Conservation (phyloP, 2,113 vertebrate genomes). For the Baryphthengus martii region DNA sequence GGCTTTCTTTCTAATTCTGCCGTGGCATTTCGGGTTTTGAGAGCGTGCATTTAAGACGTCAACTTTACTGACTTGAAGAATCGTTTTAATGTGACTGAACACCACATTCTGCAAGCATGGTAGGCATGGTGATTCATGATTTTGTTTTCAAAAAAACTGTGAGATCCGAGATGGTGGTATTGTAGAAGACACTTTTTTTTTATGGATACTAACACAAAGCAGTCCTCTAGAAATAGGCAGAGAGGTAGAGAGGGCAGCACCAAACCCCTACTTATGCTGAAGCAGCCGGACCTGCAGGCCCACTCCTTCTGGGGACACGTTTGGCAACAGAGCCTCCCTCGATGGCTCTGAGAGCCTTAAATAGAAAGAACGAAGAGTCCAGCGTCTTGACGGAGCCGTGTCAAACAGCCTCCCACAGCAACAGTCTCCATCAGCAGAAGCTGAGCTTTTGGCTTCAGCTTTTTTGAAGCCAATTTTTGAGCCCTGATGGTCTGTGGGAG, state of each 20-base stretch:
- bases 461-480: background rate
- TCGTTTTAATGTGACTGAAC: background rate
- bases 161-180: background rate
- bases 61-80: constrained; percentile 2
- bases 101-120: background rate
- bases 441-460: background rate
- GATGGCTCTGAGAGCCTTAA: background rate
- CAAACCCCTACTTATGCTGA: background rate
- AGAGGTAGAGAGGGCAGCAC: background rate
- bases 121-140: constrained; percentile 14
- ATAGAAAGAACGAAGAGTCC: background rate
- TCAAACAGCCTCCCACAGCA: background rate
- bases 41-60: background rate
- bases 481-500: background rate
- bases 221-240: background rate
- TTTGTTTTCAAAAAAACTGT: background rate
- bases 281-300: background rate
- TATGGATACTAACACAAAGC: background rate
- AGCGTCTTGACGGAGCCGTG: fast-evolving
- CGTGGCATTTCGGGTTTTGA: constrained; percentile 26
- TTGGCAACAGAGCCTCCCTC: background rate
- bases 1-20: background rate
- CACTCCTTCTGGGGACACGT: background rate
- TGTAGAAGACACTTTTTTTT: background rate
- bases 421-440: background rate